Percentiles rank a stretch among this genome's conserved stretches.
Conservation (phyloP, 2,888 invertebrate species). For the Ecliptopera silaceata region DNA sequence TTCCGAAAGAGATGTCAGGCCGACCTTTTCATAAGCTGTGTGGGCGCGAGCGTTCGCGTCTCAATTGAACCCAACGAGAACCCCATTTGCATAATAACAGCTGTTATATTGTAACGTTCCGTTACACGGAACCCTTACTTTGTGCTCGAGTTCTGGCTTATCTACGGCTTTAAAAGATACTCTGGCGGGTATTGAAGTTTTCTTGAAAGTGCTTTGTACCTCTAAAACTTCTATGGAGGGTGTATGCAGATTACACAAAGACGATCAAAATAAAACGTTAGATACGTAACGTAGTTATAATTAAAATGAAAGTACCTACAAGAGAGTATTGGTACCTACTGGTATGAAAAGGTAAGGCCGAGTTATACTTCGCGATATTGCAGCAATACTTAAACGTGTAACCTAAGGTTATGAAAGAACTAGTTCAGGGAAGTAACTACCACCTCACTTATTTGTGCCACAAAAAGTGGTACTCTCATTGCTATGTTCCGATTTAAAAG, state of each 20-base stretch:
- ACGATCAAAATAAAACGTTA: not conserved
- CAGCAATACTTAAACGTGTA: too few species aligned
- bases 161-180: constrained; percentile 17
- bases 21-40: constrained; percentile 8
- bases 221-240: constrained; percentile 2
- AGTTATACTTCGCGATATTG: too few species aligned
- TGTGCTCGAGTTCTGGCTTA: constrained; percentile 22
- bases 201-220: not conserved
- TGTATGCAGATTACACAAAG: not conserved
- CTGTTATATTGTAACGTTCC: constrained; percentile 22
- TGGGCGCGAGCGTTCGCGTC: constrained; percentile 19
- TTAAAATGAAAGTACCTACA: too few species aligned
- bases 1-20: not conserved
- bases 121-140: constrained; percentile 20
- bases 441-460: too few species aligned
- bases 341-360: too few species aligned
- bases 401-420: too few species aligned
- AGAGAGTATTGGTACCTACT: too few species aligned
- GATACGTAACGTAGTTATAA: too few species aligned
- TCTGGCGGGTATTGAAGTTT: constrained; percentile 5
- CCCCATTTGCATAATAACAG: constrained; percentile 31
- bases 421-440: too few species aligned
- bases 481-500: too few species aligned
- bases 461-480: too few species aligned
- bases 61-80: constrained; percentile 25